Evolutionary conservation across 2,888 invertebrate genomes (phyloP), one percentile per base, ranked within the genome.

Genomic region (Pyrrhosoma nymphula): DNA sequence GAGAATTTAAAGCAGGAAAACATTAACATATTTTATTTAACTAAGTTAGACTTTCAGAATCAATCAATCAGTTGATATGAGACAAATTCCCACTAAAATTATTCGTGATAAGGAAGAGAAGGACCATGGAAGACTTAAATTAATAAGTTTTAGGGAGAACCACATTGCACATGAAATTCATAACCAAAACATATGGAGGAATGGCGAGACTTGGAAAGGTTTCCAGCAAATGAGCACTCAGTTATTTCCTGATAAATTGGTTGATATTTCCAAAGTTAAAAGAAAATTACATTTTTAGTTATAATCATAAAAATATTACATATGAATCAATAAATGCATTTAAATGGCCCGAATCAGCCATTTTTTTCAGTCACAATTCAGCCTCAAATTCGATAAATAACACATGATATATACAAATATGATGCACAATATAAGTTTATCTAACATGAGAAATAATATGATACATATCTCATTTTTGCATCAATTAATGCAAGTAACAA

Each of bases 401-500:
- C 93, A 93, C 75, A 93, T 14, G n/a, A 69, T 93, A 69, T 55
- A 75, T 69, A 93, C 39, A 93, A 47, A 93, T 69, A 93, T 47
- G 47, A 47, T 69, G 23, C 47, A 47, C n/a, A 69, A 93, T 60
- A 75, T 93, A 35, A 12, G 23, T 69, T 26, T 82, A 39, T 93
- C 47, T 93, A 47, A 47, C 39, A 47, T 60, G 55, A 63, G 26
- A 75, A 93, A 93, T 93, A 47, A 93, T 93, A 93, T 93, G 47
- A 47, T 93, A 93, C 93, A 93, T n/a, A 69, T 47, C 69, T 47
- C n/a, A 93, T 93, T 93, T 69, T 26, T 63, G 93, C 93, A 91
- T 69, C 30, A 91, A 91, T 93, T n/a, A 93, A 55, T 93, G 93
- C 93, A 93, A 93, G 47, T 75, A 93, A 93, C 93, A 93, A 75